Percentiles rank a stretch among this genome's conserved stretches.
phyloP scores from a whole-genome alignment of 2,113 vertebrate species.

The Xenopus laevis region DNA sequence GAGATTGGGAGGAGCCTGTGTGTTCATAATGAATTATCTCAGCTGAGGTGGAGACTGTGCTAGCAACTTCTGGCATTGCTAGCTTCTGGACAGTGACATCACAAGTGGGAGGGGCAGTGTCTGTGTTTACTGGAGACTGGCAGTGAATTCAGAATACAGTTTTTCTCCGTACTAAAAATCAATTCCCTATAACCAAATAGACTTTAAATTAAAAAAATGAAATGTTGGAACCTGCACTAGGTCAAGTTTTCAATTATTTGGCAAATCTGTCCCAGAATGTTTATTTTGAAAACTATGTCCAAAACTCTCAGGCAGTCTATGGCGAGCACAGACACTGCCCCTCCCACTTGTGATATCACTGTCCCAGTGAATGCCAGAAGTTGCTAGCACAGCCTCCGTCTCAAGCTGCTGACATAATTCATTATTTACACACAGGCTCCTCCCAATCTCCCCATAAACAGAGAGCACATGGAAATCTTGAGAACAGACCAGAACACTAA shows the following conservation, averaged over 20 bases:
- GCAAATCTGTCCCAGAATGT: too few relatives aligned
- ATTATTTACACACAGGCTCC: not conserved
- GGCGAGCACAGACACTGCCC: too few relatives aligned
- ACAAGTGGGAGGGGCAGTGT: not conserved
- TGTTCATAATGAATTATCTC: not conserved
- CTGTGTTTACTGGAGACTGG: not conserved
- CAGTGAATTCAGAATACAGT: too few relatives aligned
- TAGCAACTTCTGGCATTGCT: constrained; percentile 11
- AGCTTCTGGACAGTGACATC: not conserved
- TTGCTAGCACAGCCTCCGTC: not conserved
- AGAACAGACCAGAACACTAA: constrained; percentile 35
- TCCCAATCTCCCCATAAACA: constrained; percentile 6
- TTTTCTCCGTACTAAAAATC: too few relatives aligned
- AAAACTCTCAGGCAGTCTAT: too few relatives aligned
- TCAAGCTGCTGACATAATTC: not conserved
- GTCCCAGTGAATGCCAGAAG: constrained; percentile 7
- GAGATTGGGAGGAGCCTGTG: not conserved
- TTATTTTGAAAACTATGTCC: too few relatives aligned
- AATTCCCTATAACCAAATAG: too few relatives aligned
- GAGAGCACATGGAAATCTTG: not conserved
- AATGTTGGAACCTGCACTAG: too few relatives aligned
- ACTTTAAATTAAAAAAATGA: too few relatives aligned
- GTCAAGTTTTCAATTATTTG: too few relatives aligned
- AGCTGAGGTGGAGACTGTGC: not conserved
- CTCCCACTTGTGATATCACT: not conserved